These are phyloP conservation scores for Gobio occitaniae DNA, from an alignment of 2,797 vertebrate genomes.

Conservation along the genomic window DNA sequence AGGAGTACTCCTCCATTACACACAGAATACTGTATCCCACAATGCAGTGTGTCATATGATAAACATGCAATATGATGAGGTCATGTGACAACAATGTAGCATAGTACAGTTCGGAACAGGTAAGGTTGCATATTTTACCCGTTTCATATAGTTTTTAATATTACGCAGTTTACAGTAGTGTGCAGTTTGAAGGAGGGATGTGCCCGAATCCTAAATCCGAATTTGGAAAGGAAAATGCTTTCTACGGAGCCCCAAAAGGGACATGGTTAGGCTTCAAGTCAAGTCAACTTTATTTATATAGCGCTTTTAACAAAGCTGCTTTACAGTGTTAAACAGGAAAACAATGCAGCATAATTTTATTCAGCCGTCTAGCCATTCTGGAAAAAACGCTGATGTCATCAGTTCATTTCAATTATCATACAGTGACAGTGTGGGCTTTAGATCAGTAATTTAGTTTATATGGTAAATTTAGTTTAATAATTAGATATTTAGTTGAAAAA, in stretches of 20 bases:
- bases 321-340: no score
- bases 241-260: background rate
- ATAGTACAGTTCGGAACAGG: background rate
- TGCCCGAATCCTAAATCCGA: background rate
- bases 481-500: no score
- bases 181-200: background rate
- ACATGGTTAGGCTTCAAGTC: background rate
- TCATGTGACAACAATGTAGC: constrained; percentile 13
- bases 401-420: no score
- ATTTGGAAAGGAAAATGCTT: background rate
- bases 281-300: no score
- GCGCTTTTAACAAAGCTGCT: no score
- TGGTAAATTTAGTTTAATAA: no score
- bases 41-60: background rate
- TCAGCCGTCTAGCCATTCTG: no score
- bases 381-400: no score
- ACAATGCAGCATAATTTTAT: no score
- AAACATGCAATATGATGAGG: constrained; percentile 14
- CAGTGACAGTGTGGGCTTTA: no score
- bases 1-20: no score
- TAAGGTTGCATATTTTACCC: constrained; percentile 27
- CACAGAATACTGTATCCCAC: constrained; percentile 14
- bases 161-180: constrained; percentile 13
- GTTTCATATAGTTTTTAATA: background rate
- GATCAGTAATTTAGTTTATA: no score